These are phyloP conservation scores for Pollenia amentaria DNA, from an alignment of 2,888 invertebrate genomes.

Conservation along the genomic window DNA sequence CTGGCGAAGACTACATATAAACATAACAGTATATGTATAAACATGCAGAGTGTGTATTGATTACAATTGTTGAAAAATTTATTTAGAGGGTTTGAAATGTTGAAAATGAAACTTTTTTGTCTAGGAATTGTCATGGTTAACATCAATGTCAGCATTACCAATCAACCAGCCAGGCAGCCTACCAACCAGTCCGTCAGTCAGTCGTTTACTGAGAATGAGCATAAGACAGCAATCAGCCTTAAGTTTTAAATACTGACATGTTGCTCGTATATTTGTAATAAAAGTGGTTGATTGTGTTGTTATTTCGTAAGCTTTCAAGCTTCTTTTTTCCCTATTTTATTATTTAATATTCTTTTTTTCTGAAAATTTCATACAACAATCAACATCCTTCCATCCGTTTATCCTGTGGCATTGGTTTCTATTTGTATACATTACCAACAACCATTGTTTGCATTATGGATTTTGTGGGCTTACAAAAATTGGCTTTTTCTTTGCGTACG, in stretches of 20 bases:
- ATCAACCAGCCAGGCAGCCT: background rate
- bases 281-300: slow-evolving; percentile 23
- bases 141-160: slow-evolving; percentile 41
- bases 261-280: slow-evolving; percentile 18
- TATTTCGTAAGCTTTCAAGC: background rate
- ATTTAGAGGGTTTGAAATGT: slow-evolving; percentile 52
- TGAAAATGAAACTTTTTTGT: slow-evolving; percentile 56
- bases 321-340: slow-evolving; percentile 25
- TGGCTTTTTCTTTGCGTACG: slow-evolving; percentile 79
- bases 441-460: slow-evolving; percentile 82
- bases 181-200: slow-evolving; percentile 16
- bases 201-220: slow-evolving; percentile 44
- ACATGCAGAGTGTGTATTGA: slow-evolving; percentile 50
- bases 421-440: slow-evolving; percentile 69
- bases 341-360: slow-evolving; percentile 40
- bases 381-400: slow-evolving; percentile 63
- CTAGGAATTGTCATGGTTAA: slow-evolving; percentile 60
- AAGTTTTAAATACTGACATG: slow-evolving; percentile 59
- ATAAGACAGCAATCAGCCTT: slow-evolving; percentile 25
- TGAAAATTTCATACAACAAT: slow-evolving; percentile 44
- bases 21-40: background rate
- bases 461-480: slow-evolving; percentile 82
- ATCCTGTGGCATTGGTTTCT: slow-evolving; percentile 63
- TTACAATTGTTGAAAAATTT: slow-evolving; percentile 63
- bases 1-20: background rate